These are phyloP conservation scores for Chaetogeoica ovagalla DNA, from an alignment of 2,888 invertebrate genomes.

Conservation along the genomic window DNA sequence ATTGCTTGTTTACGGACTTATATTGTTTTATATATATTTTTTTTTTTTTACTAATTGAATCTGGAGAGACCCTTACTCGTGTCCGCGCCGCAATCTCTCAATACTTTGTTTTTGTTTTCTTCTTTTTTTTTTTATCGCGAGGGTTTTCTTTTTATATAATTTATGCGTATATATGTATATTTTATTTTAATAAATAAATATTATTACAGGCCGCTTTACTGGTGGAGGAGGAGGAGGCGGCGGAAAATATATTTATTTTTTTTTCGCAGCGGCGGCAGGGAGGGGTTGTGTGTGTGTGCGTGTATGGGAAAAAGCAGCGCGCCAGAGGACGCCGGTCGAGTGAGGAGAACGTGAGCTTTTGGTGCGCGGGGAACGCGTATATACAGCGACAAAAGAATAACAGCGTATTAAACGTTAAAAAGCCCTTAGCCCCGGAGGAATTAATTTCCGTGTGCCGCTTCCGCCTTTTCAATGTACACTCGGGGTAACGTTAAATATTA, in stretches of 20 bases:
- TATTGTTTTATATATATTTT: not conserved
- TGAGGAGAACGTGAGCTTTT: constrained; percentile 41
- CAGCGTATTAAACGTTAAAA: constrained; percentile 52
- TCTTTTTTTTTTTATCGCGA: no score
- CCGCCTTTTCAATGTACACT: constrained; percentile 42
- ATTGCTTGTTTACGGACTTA: constrained; percentile 17
- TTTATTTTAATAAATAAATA: constrained; percentile 43
- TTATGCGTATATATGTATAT: constrained; percentile 1
- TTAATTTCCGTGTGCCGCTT: constrained; percentile 51
- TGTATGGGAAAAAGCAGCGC: constrained; percentile 28
- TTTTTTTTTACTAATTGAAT: constrained; percentile 42
- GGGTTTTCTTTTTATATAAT: constrained; percentile 13
- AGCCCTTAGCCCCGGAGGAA: constrained; percentile 51
- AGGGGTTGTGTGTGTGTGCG: not conserved
- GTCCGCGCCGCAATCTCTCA: constrained; percentile 43
- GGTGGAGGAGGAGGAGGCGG: not conserved
- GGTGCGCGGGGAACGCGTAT: not conserved
- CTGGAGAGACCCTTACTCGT: constrained; percentile 34
- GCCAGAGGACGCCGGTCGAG: constrained; percentile 21
- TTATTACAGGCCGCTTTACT: constrained; percentile 27
- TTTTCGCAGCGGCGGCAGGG: no score
- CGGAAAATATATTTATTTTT: no score
- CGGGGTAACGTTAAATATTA: constrained; percentile 51
- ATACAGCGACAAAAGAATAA: constrained; percentile 50
- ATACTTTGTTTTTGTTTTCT: constrained; percentile 39